phyloP scores from a whole-genome alignment of 2,888 invertebrate species.

The Neuroscelio doddi region DNA sequence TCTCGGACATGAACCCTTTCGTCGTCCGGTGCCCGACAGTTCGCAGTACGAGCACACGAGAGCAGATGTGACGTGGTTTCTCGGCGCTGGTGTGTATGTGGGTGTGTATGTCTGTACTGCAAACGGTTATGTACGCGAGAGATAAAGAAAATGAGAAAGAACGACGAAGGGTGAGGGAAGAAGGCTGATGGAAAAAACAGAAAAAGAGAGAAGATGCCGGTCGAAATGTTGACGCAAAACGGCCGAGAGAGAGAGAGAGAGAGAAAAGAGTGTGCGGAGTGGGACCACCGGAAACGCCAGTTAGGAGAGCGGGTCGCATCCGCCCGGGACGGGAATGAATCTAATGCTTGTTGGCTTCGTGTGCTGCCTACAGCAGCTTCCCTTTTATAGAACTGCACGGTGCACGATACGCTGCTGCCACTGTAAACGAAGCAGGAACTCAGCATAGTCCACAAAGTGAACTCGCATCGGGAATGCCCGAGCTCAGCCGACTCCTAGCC shows the following conservation, averaged over 20 bases:
- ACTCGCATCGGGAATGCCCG: constrained; percentile 33
- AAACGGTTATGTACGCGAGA: constrained; percentile 26
- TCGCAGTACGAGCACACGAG: constrained; percentile 29
- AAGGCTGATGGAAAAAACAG: constrained; percentile 18
- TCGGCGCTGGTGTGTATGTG: constrained; percentile 15
- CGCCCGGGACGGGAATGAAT: constrained; percentile 62
- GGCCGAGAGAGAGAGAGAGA: constrained; percentile 30
- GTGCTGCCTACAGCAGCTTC: constrained; percentile 51
- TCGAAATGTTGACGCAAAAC: constrained; percentile 38
- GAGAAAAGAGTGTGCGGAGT: constrained; percentile 46
- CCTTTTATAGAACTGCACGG: constrained; percentile 57
- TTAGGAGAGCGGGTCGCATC: constrained; percentile 66
- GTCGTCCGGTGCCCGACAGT: too few species aligned
- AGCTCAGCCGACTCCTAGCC: constrained; percentile 24
- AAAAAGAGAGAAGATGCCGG: constrained; percentile 42
- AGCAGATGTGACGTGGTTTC: constrained; percentile 51
- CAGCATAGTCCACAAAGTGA: constrained; percentile 18
- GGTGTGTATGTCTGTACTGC: constrained; percentile 16
- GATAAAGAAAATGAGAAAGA: constrained; percentile 9
- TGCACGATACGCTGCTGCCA: constrained; percentile 26
- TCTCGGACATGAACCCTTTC: too few species aligned
- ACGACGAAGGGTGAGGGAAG: neutral
- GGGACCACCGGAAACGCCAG: constrained; percentile 66
- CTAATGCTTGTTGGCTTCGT: constrained; percentile 55
- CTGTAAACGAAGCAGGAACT: constrained; percentile 23